These are phyloP conservation scores for Phalanger gymnotis DNA, from an alignment of 2,797 vertebrate genomes.

Conservation along the genomic window DNA sequence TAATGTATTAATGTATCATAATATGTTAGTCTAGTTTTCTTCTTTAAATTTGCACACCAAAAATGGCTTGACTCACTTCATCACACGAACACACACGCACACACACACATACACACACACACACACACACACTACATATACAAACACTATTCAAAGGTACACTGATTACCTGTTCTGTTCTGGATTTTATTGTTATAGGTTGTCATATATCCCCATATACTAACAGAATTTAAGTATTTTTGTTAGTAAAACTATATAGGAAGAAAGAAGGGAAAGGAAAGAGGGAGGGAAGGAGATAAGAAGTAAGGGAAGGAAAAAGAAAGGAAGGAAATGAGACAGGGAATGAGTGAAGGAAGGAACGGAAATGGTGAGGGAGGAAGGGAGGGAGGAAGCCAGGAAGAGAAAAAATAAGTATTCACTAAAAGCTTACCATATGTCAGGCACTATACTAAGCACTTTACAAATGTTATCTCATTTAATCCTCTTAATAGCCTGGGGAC, in stretches of 20 bases:
- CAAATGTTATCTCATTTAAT: not conserved
- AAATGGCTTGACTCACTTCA: not conserved
- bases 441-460: not conserved
- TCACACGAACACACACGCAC: not conserved
- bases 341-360: not conserved
- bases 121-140: not conserved
- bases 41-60: slow-evolving; percentile 15
- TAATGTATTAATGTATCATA: not conserved
- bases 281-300: not conserved
- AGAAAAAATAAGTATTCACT: not conserved
- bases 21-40: slow-evolving; percentile 5
- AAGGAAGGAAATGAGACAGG: not conserved
- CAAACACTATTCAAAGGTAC: not conserved
- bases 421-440: not conserved
- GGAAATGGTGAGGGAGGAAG: not conserved
- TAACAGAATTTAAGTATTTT: not conserved
- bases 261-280: not conserved
- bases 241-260: not conserved
- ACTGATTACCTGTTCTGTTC: not conserved
- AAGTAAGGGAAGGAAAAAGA: not conserved
- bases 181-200: not conserved
- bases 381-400: not conserved
- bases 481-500: not conserved
- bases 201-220: not conserved
- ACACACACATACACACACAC: not conserved